Percentiles rank a stretch among this genome's conserved stretches.
Conservation (phyloP, 2,888 invertebrate genomes). For the Hyposoter didymator region DNA sequence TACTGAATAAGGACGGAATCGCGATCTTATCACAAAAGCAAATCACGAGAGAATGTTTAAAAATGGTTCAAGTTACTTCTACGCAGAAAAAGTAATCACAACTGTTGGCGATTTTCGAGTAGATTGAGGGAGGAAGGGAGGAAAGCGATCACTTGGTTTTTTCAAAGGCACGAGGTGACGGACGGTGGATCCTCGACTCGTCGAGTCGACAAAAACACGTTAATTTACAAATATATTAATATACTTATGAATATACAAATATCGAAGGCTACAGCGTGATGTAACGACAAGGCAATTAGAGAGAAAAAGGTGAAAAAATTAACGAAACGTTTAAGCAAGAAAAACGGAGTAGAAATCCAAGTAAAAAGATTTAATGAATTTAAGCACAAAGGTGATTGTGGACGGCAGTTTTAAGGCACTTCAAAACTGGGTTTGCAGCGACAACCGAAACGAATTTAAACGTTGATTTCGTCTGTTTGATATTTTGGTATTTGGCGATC, state of each 20-base stretch:
- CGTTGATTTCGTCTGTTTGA: not conserved
- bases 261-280: conserved; percentile 70
- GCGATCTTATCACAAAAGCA: conserved; percentile 59
- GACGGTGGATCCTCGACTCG: conserved; percentile 57
- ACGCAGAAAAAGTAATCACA: not conserved
- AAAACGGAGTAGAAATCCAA: conserved; percentile 24
- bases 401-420: conserved; percentile 80
- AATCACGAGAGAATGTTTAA: conserved; percentile 41
- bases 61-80: not conserved
- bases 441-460: conserved; percentile 70
- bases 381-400: conserved; percentile 74
- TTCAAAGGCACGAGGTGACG: conserved; percentile 65
- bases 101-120: conserved; percentile 20
- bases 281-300: conserved; percentile 27
- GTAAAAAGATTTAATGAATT: conserved; percentile 29
- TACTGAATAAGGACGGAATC: conserved; percentile 58
- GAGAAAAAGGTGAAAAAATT: not conserved
- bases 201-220: conserved; percentile 45
- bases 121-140: not conserved
- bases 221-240: not conserved
- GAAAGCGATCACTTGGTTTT: conserved; percentile 54
- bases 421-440: conserved; percentile 70
- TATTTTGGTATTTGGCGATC: conserved; percentile 7
- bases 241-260: conserved; percentile 18
- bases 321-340: conserved; percentile 19